phyloP scores from a whole-genome alignment of 2,113 vertebrate genomes.

The Tor tambroides region DNA sequence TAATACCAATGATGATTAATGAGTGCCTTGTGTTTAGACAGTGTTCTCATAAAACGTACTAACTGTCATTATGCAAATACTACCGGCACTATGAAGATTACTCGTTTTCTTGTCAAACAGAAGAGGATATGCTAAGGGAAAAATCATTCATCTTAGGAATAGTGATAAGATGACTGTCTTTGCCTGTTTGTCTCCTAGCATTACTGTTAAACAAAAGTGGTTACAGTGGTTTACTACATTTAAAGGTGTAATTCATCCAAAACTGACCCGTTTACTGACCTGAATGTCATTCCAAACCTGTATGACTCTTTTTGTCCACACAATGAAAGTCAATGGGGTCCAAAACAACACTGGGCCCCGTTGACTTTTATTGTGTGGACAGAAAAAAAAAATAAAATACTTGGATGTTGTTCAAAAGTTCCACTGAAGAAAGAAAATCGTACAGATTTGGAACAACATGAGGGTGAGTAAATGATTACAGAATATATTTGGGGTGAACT shows the following conservation, averaged over 20 bases:
- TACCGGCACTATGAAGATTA: slow-evolving; percentile 66
- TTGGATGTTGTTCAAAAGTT: not conserved
- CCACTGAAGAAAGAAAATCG: not conserved
- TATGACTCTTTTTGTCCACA: not conserved
- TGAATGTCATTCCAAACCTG: not conserved
- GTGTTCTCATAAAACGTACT: slow-evolving; percentile 88
- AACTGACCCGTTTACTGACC: not conserved
- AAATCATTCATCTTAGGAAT: not conserved
- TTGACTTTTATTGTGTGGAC: not conserved
- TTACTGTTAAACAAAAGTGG: not conserved
- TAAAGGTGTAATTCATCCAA: not conserved
- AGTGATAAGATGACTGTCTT: slow-evolving; percentile 9
- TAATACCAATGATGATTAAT: slow-evolving; percentile 88
- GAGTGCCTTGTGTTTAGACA: slow-evolving; percentile 82
- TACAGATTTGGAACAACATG: not conserved
- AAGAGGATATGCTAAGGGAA: not conserved
- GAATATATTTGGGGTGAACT: not conserved
- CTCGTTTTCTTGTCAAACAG: slow-evolving; percentile 65
- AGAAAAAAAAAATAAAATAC: not conserved
- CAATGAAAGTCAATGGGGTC: not conserved
- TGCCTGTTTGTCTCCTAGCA: not conserved
- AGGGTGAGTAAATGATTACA: not conserved
- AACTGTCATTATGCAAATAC: slow-evolving; percentile 82
- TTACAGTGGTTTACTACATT: not conserved
- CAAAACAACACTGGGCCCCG: not conserved